A percentile compares a stretch with the other conserved stretches of the same genome.
These are phyloP conservation scores for Drosophila picticornis DNA, from an alignment of 2,888 invertebrate species.

Conservation along the genomic window DNA sequence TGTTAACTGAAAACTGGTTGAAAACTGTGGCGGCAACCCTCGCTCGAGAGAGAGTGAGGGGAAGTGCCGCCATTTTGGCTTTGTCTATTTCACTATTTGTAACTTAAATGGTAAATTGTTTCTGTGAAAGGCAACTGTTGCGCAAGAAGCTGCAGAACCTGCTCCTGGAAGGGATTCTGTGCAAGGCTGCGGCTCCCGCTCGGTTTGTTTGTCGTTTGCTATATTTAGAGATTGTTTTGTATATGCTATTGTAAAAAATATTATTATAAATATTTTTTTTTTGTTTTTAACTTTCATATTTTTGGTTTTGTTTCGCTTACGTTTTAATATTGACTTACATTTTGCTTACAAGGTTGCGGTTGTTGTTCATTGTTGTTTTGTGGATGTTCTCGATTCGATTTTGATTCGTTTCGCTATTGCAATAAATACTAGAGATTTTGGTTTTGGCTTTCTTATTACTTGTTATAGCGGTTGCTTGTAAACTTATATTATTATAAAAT, in stretches of 20 bases:
- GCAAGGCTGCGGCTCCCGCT: conserved; percentile 55
- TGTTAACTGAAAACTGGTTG: conserved; percentile 73
- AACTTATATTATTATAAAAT: conserved; percentile 84
- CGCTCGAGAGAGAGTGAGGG: conserved; percentile 8
- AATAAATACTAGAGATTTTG: conserved; percentile 60
- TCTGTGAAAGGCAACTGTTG: conserved; percentile 80
- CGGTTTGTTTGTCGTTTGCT: conserved; percentile 79
- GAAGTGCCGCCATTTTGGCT: conserved; percentile 56
- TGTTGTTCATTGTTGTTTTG: conserved; percentile 50
- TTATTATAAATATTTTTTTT: conserved; percentile 73
- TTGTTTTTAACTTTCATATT: conserved; percentile 4
- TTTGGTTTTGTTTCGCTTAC: conserved; percentile 50
- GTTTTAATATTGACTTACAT: conserved; percentile 63
- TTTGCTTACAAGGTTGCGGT: conserved; percentile 67
- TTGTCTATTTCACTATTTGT: conserved; percentile 76
- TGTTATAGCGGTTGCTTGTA: conserved; percentile 71
- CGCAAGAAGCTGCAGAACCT: conserved; percentile 57
- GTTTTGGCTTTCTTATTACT: conserved; percentile 55
- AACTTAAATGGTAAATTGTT: conserved; percentile 81
- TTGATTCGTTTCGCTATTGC: conserved; percentile 72
- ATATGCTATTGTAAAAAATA: conserved; percentile 81
- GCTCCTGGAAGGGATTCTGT: conserved; percentile 21
- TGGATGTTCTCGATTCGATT: conserved; percentile 54
- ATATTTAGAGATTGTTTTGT: conserved; percentile 72
- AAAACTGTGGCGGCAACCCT: conserved; percentile 57